These are phyloP conservation scores for Dexiosoma caninum DNA, from an alignment of 2,888 invertebrate species.

Conservation along the genomic window DNA sequence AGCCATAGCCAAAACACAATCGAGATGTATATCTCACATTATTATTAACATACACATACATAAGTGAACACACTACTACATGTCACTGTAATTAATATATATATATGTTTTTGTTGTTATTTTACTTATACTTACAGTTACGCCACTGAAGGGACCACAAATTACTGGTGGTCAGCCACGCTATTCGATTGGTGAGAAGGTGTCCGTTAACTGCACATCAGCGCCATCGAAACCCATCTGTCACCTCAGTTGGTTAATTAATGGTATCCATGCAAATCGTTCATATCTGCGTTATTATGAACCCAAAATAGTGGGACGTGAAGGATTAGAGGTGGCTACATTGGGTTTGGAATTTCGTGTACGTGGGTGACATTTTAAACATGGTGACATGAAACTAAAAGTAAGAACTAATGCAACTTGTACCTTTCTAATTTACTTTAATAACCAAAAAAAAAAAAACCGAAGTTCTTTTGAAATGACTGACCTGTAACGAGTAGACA, in stretches of 20 bases:
- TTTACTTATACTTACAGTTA: slow-evolving; percentile 79
- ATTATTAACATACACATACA: neutral
- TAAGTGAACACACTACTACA: neutral
- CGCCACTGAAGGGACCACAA: slow-evolving; percentile 89
- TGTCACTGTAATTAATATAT: too few species aligned
- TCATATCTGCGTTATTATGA: slow-evolving; percentile 79
- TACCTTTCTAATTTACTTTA: too few species aligned
- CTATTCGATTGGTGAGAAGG: slow-evolving; percentile 89
- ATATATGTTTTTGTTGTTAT: neutral
- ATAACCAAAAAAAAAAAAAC: too few species aligned
- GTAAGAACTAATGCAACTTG: too few species aligned
- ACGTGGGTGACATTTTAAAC: slow-evolving; percentile 87
- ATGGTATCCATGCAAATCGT: slow-evolving; percentile 85
- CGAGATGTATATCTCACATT: too few species aligned
- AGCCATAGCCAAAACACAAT: neutral
- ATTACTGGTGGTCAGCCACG: slow-evolving; percentile 88
- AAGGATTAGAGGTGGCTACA: slow-evolving; percentile 86
- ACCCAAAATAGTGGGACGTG: slow-evolving; percentile 80
- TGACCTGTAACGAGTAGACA: too few species aligned
- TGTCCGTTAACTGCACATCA: slow-evolving; percentile 91
- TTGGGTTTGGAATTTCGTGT: slow-evolving; percentile 89
- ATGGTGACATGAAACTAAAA: slow-evolving; percentile 91
- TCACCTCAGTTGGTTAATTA: slow-evolving; percentile 91
- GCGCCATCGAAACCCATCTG: slow-evolving; percentile 90
- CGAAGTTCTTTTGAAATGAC: too few species aligned